Conservation (phyloP, 2,888 invertebrate genomes). For the Plagodis dolabraria region DNA sequence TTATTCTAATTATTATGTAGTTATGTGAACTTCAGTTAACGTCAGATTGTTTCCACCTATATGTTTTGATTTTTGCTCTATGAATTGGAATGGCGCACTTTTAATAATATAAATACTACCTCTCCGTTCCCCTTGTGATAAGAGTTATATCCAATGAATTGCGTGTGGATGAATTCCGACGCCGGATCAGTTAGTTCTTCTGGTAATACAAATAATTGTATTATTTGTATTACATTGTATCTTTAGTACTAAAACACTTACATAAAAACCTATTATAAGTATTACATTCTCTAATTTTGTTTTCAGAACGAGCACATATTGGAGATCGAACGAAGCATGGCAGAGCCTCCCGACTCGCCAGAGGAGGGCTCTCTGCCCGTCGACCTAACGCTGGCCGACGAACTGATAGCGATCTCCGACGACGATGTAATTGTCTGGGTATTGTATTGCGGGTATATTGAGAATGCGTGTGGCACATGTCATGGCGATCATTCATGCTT, state of each 20-base stretch:
- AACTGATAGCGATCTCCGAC: slow-evolving; percentile 61
- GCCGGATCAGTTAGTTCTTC: too few relatives aligned
- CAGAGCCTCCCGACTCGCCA: slow-evolving; percentile 9
- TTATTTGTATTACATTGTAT: background rate
- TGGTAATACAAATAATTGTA: too few relatives aligned
- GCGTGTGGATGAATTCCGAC: too few relatives aligned
- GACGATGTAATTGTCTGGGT: slow-evolving; percentile 82
- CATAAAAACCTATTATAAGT: background rate
- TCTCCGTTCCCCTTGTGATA: too few relatives aligned
- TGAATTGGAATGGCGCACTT: too few relatives aligned
- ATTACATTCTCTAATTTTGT: slow-evolving; percentile 8
- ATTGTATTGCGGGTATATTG: slow-evolving; percentile 59
- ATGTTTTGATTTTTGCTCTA: too few relatives aligned
- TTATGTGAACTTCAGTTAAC: too few relatives aligned
- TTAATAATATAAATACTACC: too few relatives aligned
- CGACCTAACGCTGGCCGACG: slow-evolving; percentile 68
- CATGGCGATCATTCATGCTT: slow-evolving; percentile 12
- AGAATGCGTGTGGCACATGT: slow-evolving; percentile 57
- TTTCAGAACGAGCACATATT: slow-evolving; percentile 71
- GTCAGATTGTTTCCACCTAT: too few relatives aligned
- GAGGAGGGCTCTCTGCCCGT: slow-evolving; percentile 45
- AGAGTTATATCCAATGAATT: too few relatives aligned
- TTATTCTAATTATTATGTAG: too few relatives aligned
- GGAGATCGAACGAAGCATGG: slow-evolving; percentile 54
- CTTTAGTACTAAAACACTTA: background rate